Base-by-base conservation (phyloP, 2,888 invertebrate genomes). In the Cancer borealis region DNA sequence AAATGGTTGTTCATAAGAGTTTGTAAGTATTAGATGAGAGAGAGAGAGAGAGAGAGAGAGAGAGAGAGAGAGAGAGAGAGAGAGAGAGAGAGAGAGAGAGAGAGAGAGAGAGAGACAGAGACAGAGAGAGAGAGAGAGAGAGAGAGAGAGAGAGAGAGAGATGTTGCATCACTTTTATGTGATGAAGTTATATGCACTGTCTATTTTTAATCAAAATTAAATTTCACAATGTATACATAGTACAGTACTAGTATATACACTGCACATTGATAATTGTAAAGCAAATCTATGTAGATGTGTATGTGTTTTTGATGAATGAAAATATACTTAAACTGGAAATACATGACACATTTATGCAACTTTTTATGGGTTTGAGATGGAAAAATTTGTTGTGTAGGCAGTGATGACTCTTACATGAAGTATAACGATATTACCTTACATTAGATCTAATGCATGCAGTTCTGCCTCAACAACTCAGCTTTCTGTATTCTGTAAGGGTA, bases 71-170 rank as follows among this genome's bases (percentile, higher is more conserved):
- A 84, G 45, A 30, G 45, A 87, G 87, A 87, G 45, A 45, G 87
- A 87, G 45, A 87, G 87, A 87, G 45, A 45, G 87, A 39, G 30
- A 39, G 87, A 87, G 87, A 87, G 87, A 6, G 6, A 39, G 39
- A 39, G 39, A 1, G 39, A 39, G 39, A 84, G 39, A 84, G 84
- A 30, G 39, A 30, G 39, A 39, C 6, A 39, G 84, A 84, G 30
- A 84, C 26, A 30, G 84, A 39, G 84, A 84, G 45, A 30, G 45
- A 87, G 87, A 87, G 45, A 45, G 87, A 87, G 45, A 87, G 87
- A 87, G 45, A 45, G 87, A 39, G 30, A 39, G 87, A 87, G 87
- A 87, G 87, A 6, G 6, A 39, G 39, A 39, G 39, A 1, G 39
- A 39, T 39, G 39, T 39, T 39, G 39, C 39, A 39, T 39, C 39